phyloP scores from a whole-genome alignment of 1,140 invertebrate genomes.

The Pachypsylla venusta region DNA sequence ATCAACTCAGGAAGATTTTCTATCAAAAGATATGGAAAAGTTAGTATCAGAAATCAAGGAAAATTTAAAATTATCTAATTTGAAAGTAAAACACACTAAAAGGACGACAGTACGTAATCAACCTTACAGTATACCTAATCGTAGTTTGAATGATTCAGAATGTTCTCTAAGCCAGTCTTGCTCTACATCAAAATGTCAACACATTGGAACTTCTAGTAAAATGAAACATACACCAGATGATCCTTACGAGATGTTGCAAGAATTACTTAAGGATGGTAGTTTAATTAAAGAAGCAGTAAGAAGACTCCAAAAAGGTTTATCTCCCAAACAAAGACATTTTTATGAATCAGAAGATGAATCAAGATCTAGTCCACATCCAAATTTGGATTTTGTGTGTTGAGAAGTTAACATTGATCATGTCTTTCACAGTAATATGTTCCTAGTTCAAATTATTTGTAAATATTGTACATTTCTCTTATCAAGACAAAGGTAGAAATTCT shows the following conservation, averaged over 20 bases:
- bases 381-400: neutral
- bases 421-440: slow-evolving; percentile 4
- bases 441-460: slow-evolving; percentile 5
- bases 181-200: slow-evolving; percentile 18
- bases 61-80: slow-evolving; percentile 41
- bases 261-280: slow-evolving; percentile 43
- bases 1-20: slow-evolving; percentile 33
- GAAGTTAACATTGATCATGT: neutral
- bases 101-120: slow-evolving; percentile 36
- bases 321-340: slow-evolving; percentile 34
- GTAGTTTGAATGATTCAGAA: slow-evolving; percentile 30
- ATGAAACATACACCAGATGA: slow-evolving; percentile 33
- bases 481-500: too few relatives aligned
- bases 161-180: slow-evolving; percentile 22
- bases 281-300: slow-evolving; percentile 56
- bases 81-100: slow-evolving; percentile 31
- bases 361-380: slow-evolving; percentile 12
- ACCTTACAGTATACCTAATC: slow-evolving; percentile 41
- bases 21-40: slow-evolving; percentile 42
- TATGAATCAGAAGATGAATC: slow-evolving; percentile 37
- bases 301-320: slow-evolving; percentile 39
- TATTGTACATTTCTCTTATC: neutral
- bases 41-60: slow-evolving; percentile 53
- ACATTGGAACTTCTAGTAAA: slow-evolving; percentile 10
- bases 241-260: slow-evolving; percentile 49